Percentiles rank a stretch among this genome's conserved stretches.
Evolutionary conservation across 2,113 vertebrate species (phyloP).

Genomic region (Eulacestoma nigropectus): DNA sequence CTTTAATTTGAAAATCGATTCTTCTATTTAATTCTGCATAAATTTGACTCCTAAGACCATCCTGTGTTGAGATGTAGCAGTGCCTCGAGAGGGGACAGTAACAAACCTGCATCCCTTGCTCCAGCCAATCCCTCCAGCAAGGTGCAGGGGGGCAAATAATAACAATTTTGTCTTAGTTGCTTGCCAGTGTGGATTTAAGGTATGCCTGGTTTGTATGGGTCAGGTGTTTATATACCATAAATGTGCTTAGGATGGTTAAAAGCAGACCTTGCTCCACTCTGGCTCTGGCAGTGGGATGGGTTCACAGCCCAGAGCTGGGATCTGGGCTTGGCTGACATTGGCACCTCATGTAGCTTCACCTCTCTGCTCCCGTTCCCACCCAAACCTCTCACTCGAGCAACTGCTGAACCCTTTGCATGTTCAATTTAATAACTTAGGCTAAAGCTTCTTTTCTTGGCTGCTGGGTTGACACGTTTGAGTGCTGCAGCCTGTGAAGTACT

Average conservation of each 20-base stretch:
- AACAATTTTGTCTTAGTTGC: not conserved
- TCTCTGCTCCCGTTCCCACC: not conserved
- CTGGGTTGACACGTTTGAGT: not conserved
- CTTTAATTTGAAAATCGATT: not conserved
- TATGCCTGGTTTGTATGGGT: not conserved
- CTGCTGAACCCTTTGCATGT: not conserved
- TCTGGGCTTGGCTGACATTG: not conserved
- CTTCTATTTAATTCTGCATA: not conserved
- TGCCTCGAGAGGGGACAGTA: not conserved
- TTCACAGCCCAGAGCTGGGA: not conserved
- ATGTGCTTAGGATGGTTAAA: not conserved
- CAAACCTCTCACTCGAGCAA: not conserved
- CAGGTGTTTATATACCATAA: not conserved
- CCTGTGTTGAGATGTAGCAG: not conserved
- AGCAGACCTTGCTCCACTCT: not conserved
- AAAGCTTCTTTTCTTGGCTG: not conserved
- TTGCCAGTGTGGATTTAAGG: not conserved
- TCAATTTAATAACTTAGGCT: not conserved
- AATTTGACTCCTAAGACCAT: not conserved
- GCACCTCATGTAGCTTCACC: not conserved
- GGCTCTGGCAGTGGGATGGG: not conserved
- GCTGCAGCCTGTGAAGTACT: not conserved
- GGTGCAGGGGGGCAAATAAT: not conserved
- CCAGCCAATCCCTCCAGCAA: not conserved
- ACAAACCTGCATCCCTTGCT: rapidly evolving